phyloP scores from a whole-genome alignment of 2,113 vertebrate genomes.

The Alligator sinensis region DNA sequence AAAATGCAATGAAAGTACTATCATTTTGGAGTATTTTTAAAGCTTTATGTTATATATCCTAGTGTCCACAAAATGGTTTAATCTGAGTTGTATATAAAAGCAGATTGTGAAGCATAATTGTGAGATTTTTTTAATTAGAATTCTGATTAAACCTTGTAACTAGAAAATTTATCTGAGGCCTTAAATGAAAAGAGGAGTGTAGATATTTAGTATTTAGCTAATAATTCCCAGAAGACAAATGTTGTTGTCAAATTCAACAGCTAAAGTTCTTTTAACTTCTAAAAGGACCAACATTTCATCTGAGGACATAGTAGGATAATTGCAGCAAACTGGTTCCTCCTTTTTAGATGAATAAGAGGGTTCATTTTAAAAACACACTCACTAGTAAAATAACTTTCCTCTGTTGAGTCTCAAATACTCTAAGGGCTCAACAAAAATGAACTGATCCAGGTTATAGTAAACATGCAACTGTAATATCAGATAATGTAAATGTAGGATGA shows the following conservation, averaged over 20 bases:
- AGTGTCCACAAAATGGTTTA: not conserved
- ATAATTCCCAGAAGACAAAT: not conserved
- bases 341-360: slow-evolving; percentile 36
- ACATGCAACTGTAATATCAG: slow-evolving; percentile 34
- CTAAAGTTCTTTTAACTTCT: not conserved
- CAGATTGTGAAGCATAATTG: not conserved
- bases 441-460: slow-evolving; percentile 30
- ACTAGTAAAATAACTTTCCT: slow-evolving; percentile 60
- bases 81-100: not conserved
- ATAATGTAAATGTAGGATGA: slow-evolving; percentile 22
- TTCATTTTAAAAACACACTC: slow-evolving; percentile 57
- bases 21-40: not conserved
- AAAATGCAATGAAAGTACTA: not conserved
- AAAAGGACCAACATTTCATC: not conserved
- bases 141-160: no score
- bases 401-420: slow-evolving; percentile 53
- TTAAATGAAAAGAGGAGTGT: not conserved
- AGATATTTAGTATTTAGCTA: not conserved
- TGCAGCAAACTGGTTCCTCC: slow-evolving; percentile 24
- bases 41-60: not conserved
- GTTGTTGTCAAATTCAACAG: no score
- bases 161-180: not conserved
- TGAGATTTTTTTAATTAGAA: not conserved
- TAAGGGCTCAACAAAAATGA: slow-evolving; percentile 37
- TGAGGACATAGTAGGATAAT: not conserved